Conservation (phyloP, 2,113 vertebrate genomes). For the Tinamus guttatus region DNA sequence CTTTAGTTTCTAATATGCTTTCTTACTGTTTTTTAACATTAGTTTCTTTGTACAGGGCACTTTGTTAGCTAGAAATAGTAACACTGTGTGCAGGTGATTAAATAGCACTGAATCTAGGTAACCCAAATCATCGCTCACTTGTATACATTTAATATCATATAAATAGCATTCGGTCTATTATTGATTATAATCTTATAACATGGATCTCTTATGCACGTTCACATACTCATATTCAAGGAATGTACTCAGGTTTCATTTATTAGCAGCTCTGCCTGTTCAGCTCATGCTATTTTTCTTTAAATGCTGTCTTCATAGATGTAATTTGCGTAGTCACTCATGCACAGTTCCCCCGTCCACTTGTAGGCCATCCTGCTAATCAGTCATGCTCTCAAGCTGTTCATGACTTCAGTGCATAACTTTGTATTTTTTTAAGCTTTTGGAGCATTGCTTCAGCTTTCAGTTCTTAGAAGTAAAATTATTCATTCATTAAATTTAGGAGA, state of each 20-base stretch:
- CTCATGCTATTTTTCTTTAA: conserved; percentile 39
- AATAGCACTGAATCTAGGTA: neutral
- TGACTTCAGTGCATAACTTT: conserved; percentile 42
- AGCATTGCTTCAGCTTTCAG: conserved; percentile 60
- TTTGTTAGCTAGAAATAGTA: neutral
- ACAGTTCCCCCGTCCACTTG: neutral
- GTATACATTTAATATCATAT: neutral
- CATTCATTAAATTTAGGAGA: conserved; percentile 32
- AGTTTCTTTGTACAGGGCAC: neutral
- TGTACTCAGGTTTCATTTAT: conserved; percentile 35
- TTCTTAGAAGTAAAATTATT: conserved; percentile 22
- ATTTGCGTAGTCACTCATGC: neutral
- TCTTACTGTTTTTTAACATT: neutral
- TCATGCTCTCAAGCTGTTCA: conserved; percentile 50
- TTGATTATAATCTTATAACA: neutral
- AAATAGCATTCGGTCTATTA: conserved; percentile 17
- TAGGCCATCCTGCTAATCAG: conserved; percentile 44
- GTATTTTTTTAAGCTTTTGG: conserved; percentile 51
- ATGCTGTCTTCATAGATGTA: neutral
- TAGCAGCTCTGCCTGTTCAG: neutral
- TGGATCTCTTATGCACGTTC: neutral
- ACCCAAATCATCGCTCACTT: neutral
- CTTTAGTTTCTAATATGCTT: neutral
- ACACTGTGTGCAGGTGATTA: neutral
- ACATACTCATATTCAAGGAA: neutral